phyloP scores from a whole-genome alignment of 2,113 vertebrate genomes.

The Nesogale talazaci region DNA sequence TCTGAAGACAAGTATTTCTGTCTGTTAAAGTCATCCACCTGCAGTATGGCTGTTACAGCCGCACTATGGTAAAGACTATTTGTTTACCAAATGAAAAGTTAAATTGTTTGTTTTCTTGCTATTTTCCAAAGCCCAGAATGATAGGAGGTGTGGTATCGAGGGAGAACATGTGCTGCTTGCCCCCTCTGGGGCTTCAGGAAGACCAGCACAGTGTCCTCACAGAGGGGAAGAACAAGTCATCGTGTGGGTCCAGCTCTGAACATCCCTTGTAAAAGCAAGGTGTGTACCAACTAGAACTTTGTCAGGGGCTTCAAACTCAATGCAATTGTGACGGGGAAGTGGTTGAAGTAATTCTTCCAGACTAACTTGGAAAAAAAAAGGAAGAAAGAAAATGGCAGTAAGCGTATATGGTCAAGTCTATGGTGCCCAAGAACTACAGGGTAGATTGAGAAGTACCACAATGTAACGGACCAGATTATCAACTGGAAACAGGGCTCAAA shows the following conservation, averaged over 20 bases:
- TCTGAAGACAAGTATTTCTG: too few species aligned
- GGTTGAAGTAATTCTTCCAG: not conserved
- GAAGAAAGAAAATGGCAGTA: not conserved
- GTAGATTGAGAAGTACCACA: not conserved
- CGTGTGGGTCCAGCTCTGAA: not conserved
- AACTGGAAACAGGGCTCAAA: not conserved
- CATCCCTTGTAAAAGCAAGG: not conserved
- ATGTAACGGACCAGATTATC: not conserved
- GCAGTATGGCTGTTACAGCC: too few species aligned
- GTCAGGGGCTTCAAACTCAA: not conserved
- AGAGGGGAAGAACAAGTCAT: not conserved
- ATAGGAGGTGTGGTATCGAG: too few species aligned
- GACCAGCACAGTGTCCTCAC: not conserved
- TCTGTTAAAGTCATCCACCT: too few species aligned
- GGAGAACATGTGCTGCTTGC: too few species aligned
- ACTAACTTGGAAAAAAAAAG: not conserved
- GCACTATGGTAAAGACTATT: too few species aligned
- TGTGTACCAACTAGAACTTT: not conserved
- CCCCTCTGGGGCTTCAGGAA: too few species aligned
- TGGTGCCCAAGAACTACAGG: not conserved
- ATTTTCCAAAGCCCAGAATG: too few species aligned
- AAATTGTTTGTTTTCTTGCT: too few species aligned
- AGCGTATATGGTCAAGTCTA: not conserved
- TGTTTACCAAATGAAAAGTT: too few species aligned
- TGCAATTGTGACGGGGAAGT: not conserved